These are phyloP conservation scores for Scaptomyza cyrtandrae DNA, from an alignment of 2,888 invertebrate genomes.

Conservation along the genomic window DNA sequence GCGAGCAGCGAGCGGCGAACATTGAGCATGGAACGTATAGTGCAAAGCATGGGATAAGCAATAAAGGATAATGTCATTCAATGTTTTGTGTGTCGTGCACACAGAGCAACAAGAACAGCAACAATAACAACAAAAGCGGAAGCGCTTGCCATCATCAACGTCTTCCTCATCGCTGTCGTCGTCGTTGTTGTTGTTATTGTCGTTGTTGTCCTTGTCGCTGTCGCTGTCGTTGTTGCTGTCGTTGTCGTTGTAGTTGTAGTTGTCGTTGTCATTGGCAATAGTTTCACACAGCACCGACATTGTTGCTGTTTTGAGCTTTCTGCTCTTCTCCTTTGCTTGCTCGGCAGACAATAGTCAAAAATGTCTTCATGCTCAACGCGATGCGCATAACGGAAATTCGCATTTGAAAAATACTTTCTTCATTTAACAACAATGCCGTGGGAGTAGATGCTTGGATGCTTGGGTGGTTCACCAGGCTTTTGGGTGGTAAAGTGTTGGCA, in stretches of 20 bases:
- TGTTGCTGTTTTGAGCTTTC: slow-evolving; percentile 71
- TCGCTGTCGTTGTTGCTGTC: slow-evolving; percentile 47
- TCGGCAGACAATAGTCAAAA: slow-evolving; percentile 75
- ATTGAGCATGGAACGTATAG: slow-evolving; percentile 24
- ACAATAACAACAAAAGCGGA: slow-evolving; percentile 59
- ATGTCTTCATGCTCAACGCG: slow-evolving; percentile 77
- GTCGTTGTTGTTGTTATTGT: slow-evolving; percentile 23
- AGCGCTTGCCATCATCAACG: slow-evolving; percentile 77
- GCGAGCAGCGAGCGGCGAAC: slow-evolving; percentile 13
- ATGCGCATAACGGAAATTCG: slow-evolving; percentile 79
- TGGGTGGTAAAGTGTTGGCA: slow-evolving; percentile 77
- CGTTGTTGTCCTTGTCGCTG: slow-evolving; percentile 31
- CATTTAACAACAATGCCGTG: slow-evolving; percentile 79
- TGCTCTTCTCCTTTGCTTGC: slow-evolving; percentile 39
- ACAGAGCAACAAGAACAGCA: slow-evolving; percentile 49
- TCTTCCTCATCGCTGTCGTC: slow-evolving; percentile 53
- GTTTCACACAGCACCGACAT: slow-evolving; percentile 63
- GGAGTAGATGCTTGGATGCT: slow-evolving; percentile 14
- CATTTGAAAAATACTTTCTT: slow-evolving; percentile 80
- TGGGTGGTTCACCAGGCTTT: slow-evolving; percentile 1
- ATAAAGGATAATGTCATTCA: slow-evolving; percentile 83
- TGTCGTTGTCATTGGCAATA: slow-evolving; percentile 76
- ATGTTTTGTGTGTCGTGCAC: slow-evolving; percentile 75
- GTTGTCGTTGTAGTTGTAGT: slow-evolving; percentile 41
- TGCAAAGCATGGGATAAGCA: slow-evolving; percentile 79